These are phyloP conservation scores for Spermophilus dauricus DNA, from an alignment of 2,113 vertebrate genomes.

Conservation along the genomic window DNA sequence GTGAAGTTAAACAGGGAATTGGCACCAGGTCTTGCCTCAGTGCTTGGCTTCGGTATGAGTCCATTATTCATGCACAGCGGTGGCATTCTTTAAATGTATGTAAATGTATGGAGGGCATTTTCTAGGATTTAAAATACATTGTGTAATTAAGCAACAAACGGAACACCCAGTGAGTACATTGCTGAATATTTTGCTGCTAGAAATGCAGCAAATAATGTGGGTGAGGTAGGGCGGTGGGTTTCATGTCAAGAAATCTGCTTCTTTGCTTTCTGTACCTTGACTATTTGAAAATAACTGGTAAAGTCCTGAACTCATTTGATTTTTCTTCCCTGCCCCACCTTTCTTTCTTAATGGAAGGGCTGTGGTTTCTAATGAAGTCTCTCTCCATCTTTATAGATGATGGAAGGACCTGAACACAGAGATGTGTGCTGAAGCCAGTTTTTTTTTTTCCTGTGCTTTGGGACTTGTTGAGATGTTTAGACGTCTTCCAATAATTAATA, in stretches of 20 bases:
- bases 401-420: background rate
- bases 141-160: background rate
- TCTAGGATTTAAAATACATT: background rate
- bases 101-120: background rate
- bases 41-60: background rate
- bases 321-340: background rate
- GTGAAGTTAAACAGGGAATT: background rate
- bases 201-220: background rate
- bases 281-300: background rate
- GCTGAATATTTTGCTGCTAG: background rate
- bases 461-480: background rate
- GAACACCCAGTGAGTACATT: background rate
- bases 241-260: background rate
- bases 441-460: background rate
- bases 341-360: background rate
- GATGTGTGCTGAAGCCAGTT: background rate
- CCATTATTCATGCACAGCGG: background rate
- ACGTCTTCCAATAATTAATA: conserved; percentile 22
- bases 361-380: background rate
- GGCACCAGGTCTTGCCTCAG: background rate
- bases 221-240: background rate
- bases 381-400: background rate
- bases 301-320: background rate
- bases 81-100: background rate
- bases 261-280: background rate